A percentile compares a stretch with the other conserved stretches of the same genome.
These are phyloP conservation scores for Typhlichthys eigenmanni DNA, from an alignment of 2,797 vertebrate genomes.

Conservation along the genomic window DNA sequence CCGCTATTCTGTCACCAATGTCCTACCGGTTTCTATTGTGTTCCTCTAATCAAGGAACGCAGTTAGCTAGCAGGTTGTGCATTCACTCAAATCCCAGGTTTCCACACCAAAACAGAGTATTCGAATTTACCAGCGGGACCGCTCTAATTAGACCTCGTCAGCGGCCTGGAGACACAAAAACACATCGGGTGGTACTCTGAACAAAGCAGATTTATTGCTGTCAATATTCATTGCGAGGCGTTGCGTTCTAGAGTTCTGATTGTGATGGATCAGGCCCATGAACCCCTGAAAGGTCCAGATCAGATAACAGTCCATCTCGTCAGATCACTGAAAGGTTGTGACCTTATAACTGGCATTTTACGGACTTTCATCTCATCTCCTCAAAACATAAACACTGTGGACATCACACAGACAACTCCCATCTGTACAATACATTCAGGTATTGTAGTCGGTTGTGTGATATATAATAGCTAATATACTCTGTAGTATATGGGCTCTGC, in stretches of 20 bases:
- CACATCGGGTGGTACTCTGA: too few species aligned
- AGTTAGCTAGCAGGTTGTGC: too few species aligned
- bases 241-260: constrained; percentile 35
- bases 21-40: too few species aligned
- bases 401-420: constrained; percentile 22
- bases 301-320: constrained; percentile 63
- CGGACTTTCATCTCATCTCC: constrained; percentile 64
- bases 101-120: too few species aligned
- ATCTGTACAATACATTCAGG: constrained; percentile 19
- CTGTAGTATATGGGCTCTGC: constrained; percentile 16
- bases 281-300: constrained; percentile 64
- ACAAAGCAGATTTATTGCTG: too few species aligned
- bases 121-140: too few species aligned
- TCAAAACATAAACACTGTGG: constrained; percentile 46
- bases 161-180: too few species aligned
- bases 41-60: too few species aligned
- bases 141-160: too few species aligned
- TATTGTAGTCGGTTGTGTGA: constrained; percentile 8
- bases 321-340: constrained; percentile 71
- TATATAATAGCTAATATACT: constrained; percentile 14
- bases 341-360: constrained; percentile 75
- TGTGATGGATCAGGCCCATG: constrained; percentile 38
- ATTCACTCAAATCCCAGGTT: too few species aligned
- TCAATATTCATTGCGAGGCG: too few species aligned
- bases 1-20: too few species aligned